Evolutionary conservation across 2,113 vertebrate genomes (phyloP).

Genomic region (Centropus unirufus): DNA sequence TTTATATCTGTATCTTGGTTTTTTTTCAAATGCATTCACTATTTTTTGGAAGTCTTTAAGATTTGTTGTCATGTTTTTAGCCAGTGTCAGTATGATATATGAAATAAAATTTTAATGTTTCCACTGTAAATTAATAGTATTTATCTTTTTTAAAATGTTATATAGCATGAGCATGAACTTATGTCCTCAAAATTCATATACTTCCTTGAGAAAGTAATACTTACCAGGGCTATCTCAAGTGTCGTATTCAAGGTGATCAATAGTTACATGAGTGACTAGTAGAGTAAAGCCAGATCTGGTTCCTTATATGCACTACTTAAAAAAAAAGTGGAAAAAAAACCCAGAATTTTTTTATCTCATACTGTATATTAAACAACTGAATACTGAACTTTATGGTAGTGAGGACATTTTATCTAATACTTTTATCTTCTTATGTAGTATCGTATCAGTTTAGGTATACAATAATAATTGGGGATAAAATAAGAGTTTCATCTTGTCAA

Average conservation of each 20-base stretch:
- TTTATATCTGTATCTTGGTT: background rate
- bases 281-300: background rate
- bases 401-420: background rate
- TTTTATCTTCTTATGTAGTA: background rate
- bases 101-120: background rate
- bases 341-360: background rate
- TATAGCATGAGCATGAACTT: background rate
- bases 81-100: background rate
- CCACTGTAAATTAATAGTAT: background rate
- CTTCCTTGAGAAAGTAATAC: background rate
- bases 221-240: background rate
- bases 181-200: background rate
- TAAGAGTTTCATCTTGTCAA: rapidly evolving
- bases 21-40: background rate
- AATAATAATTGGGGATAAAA: background rate
- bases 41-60: background rate
- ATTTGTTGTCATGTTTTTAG: background rate
- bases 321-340: rapidly evolving
- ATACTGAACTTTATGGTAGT: background rate
- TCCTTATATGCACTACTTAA: background rate
- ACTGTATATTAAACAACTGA: background rate
- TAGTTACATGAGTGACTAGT: background rate
- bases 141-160: background rate
- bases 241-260: background rate
- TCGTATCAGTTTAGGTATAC: background rate